Percentiles rank a stretch among this genome's conserved stretches.
These are phyloP conservation scores for Drosophila prosaltans DNA, from an alignment of 1,140 invertebrate genomes.

Conservation along the genomic window DNA sequence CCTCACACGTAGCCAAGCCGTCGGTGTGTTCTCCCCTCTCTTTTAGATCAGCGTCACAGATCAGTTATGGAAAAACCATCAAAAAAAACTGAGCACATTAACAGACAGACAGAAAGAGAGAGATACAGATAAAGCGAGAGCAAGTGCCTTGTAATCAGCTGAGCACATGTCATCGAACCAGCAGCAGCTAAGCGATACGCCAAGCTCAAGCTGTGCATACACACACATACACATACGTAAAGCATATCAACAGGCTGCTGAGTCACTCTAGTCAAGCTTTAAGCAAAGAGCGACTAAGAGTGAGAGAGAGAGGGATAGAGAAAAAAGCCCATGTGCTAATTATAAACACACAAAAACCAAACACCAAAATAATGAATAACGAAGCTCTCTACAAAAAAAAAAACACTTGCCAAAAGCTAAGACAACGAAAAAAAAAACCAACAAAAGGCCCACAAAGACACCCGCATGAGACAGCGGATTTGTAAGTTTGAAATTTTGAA, in stretches of 20 bases:
- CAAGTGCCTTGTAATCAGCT: slow-evolving; percentile 9
- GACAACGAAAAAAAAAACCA: background rate
- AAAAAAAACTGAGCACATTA: slow-evolving; percentile 5
- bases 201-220: slow-evolving; percentile 8
- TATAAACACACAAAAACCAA: slow-evolving; percentile 46
- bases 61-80: slow-evolving; percentile 42
- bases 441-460: background rate
- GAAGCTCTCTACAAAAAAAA: slow-evolving; percentile 31
- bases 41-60: slow-evolving; percentile 28
- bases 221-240: too few species aligned
- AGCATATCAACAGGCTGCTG: slow-evolving; percentile 40
- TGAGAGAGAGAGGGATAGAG: slow-evolving; percentile 8
- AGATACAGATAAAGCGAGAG: background rate
- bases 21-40: background rate
- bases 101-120: background rate
- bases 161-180: slow-evolving; percentile 17
- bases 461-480: slow-evolving; percentile 2
- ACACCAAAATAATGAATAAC: slow-evolving; percentile 38
- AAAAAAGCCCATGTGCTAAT: slow-evolving; percentile 46
- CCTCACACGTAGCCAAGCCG: slow-evolving; percentile 33
- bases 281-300: background rate
- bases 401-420: slow-evolving; percentile 50
- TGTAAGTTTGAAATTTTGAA: slow-evolving; percentile 1
- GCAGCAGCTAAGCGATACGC: background rate
- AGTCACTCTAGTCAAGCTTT: slow-evolving; percentile 40